Evolutionary conservation across 2,797 vertebrate genomes (phyloP), one percentile per base, ranked within the genome.

Genomic region (Tapirus indicus): DNA sequence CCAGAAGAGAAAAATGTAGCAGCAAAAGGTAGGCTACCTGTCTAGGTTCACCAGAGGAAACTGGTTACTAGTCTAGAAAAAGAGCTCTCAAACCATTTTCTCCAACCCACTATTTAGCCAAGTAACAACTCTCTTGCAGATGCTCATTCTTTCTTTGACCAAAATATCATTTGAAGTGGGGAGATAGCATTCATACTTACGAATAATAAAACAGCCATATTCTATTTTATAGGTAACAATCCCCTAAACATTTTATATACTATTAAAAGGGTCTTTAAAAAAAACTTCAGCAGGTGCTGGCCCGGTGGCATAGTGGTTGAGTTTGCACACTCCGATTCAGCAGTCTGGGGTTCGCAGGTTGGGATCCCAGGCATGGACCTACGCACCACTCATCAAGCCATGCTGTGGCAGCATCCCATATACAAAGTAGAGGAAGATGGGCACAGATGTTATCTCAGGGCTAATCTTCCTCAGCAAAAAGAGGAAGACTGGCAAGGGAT

Each of bases 141-240:
- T 62, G 91, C 90, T 89, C 44, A 92, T 64, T 95, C 72, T 87
- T 77, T 68, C 64, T 47, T 90, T 85, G 58, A 95, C 27, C 0
- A 97, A 90, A 29, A 79, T 90, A 86, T n/a, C 56, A 58, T 78
- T 60, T 79, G 69, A 80, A 74, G 7, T 49, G 13, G 25, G 60
- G 14, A 96, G 35, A 88, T 84, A 94, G 12, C 17, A 47, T 79
- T 89, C n/a, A 66, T 25, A 35, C 29, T 78, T 87, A 58, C 74
- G 23, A 91, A 69, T 44, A 88, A 68, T 44, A 64, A 49, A 87
- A 68, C 4, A 62, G 27, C 17, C 54, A 80, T 56, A 91, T 74
- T 74, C 66, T 88, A 75, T 68, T 94, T 85, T 96, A 69, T 35
- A 85, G 25, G 32, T 69, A 95, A 88, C 9, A 84, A 82, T 64